Base-by-base conservation (phyloP, 2,797 vertebrate genomes). In the Falco novaeseelandiae region DNA sequence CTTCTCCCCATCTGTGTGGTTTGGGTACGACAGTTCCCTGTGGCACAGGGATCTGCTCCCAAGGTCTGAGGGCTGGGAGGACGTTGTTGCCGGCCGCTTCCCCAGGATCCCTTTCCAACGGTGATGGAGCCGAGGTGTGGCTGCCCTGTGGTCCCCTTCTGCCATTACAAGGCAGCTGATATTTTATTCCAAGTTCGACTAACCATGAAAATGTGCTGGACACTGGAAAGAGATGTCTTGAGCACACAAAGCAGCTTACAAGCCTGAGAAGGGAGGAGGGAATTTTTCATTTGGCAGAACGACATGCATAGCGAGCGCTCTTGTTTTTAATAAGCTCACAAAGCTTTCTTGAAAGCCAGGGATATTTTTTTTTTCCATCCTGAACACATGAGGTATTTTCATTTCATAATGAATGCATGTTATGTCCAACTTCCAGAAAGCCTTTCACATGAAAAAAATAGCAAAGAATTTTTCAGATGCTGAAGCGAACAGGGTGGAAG, bases 281-380 rank as follows among this genome's bases (percentile, higher is more conserved):
- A 95, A 78, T 92, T 93, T 95, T 95, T 96, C 87, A 61, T 93
- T 96, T 96, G 96, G 92, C 96, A 95, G 72, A 51, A 36, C 2
- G 14, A 86, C 51, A 63, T 0, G 5, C 92, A 69, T 67, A 93
- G 74, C 0, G 2, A 92, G 80, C 3, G 2, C 65, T 96, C 90
- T 87, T 93, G 93, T 93, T 96, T 94, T 95, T 83, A 95, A 95
- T 94, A 96, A 93, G 87, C 92, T 94, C 71, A 70, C 88, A 94
- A 90, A 96, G 93, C 95, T 96, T 90, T 84, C 78, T 96, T 85
- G 83, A 94, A 97, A 97, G 95, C 94, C 91, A 94, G 78, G 70
- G 85, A 87, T 91, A 61, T 85, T 84, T 93, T 88, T 86, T 94
- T 94, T 89, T 92, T 57, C 89, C 76, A 83, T 89, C 94, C 82